Conservation (phyloP, 2,888 invertebrate genomes). For the Arge pagana region DNA sequence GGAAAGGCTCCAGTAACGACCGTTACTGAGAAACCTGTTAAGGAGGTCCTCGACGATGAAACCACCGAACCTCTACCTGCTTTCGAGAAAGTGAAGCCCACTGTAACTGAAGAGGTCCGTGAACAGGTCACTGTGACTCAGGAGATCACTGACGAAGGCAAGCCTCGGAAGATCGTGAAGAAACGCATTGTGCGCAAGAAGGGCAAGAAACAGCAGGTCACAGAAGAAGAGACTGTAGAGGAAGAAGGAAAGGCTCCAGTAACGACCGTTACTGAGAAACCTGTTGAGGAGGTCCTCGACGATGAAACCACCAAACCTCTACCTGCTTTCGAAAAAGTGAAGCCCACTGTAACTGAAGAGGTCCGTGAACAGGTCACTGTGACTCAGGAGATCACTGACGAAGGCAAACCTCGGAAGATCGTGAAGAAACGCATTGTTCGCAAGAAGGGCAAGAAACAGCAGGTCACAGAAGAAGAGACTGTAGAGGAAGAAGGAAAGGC, state of each 20-base stretch:
- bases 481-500: constrained; percentile 55
- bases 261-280: constrained; percentile 22
- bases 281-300: constrained; percentile 7
- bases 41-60: constrained; percentile 41
- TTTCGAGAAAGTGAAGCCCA: constrained; percentile 38
- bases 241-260: constrained; percentile 42
- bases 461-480: constrained; percentile 38
- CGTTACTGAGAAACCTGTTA: constrained; percentile 33
- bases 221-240: constrained; percentile 41
- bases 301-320: constrained; percentile 11
- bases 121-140: constrained; percentile 50
- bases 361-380: background rate
- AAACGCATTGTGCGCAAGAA: constrained; percentile 34
- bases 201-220: constrained; percentile 27
- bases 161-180: constrained; percentile 44
- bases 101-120: constrained; percentile 38
- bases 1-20: constrained; percentile 43
- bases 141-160: constrained; percentile 44
- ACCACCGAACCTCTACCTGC: constrained; percentile 36
- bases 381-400: background rate
- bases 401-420: background rate
- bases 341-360: constrained; percentile 25
- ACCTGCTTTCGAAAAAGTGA: background rate
- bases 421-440: constrained; percentile 19
- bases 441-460: constrained; percentile 27